Percentiles rank a stretch among this genome's conserved stretches.
phyloP scores from a whole-genome alignment of 2,113 vertebrate genomes.

The Perca flavescens region DNA sequence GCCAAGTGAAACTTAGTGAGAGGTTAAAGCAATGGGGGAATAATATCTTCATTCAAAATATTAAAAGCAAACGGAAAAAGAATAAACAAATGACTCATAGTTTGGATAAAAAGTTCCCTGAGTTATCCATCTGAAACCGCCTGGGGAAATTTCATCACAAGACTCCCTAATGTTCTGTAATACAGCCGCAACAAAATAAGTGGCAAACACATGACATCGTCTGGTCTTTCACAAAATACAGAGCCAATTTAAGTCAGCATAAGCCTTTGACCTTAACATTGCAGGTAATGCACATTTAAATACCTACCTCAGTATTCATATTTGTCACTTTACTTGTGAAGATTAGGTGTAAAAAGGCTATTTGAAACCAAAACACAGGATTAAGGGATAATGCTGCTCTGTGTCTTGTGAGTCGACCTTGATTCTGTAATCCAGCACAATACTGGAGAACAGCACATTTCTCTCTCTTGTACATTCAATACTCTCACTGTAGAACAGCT shows the following conservation, averaged over 20 bases:
- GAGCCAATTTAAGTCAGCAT: constrained; percentile 69
- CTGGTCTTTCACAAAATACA: constrained; percentile 57
- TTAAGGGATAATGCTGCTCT: constrained; percentile 85
- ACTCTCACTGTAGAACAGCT: constrained; percentile 69
- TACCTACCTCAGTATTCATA: constrained; percentile 80
- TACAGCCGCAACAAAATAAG: constrained; percentile 56
- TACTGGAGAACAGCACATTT: constrained; percentile 80
- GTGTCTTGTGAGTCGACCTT: constrained; percentile 84
- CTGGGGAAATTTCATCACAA: constrained; percentile 70
- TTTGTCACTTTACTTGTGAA: constrained; percentile 84
- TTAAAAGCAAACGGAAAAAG: neutral
- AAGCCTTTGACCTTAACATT: constrained; percentile 80
- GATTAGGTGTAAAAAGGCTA: constrained; percentile 84
- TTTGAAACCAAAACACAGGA: constrained; percentile 86
- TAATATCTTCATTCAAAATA: constrained; percentile 24
- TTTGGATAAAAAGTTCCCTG: constrained; percentile 59
- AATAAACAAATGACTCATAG: constrained; percentile 55
- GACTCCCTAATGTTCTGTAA: constrained; percentile 53
- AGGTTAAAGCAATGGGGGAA: constrained; percentile 32
- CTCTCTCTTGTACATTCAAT: constrained; percentile 76
- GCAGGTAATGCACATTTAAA: constrained; percentile 81
- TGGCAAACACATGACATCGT: constrained; percentile 52
- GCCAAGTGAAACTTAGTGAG: constrained; percentile 31
- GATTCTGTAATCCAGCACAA: constrained; percentile 85
- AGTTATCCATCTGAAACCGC: constrained; percentile 56